Base-by-base conservation (phyloP, 2,888 invertebrate genomes). In the Coremacera marginata region DNA sequence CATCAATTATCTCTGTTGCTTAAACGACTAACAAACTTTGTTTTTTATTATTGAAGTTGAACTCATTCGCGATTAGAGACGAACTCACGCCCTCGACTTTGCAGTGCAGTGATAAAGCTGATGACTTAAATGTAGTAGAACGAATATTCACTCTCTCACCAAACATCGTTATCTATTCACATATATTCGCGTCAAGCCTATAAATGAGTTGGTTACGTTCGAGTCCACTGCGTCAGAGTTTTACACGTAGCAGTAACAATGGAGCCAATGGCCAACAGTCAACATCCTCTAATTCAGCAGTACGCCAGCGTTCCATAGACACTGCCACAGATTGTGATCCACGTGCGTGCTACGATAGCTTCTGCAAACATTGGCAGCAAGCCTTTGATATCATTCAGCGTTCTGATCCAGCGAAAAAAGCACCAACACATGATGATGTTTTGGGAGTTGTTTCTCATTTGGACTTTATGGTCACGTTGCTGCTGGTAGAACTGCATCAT, bases 301-400 rank as follows among this genome's bases (percentile, higher is more conserved):
- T 86, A 1, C 92, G 92, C 77, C 92, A 93, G 71, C 91, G 93
- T 57, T 87, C 91, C 2, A 90, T 92, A 63, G 93, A 93, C 83
- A 93, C 94, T 11, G 92, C 93, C 5, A 92, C 93, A 9, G 94
- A 94, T 86, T 94, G 94, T 84, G 96, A 96, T 90, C 95, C 96
- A 0, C 94, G 95, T 74, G 97, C 97, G 8, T 97, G 97, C 89
- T 96, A 95, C 87, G 96, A 95, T 89, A 97, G 97, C 85, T 97
- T 97, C 90, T 94, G 95, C 88, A 95, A 95, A 88, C 98, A 98
- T 88, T 98, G 98, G 97, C 95, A 96, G 85, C 97, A 98, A 88
- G 95, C 95, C 2, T 90, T 93, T 84, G 95, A 96, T 82, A 96
- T 97, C 78, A 96, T 97, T 83, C 90, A 92, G 81, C 92, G 93